Evolutionary conservation across 2,888 invertebrate species (phyloP).

Genomic region (Nebria salina): DNA sequence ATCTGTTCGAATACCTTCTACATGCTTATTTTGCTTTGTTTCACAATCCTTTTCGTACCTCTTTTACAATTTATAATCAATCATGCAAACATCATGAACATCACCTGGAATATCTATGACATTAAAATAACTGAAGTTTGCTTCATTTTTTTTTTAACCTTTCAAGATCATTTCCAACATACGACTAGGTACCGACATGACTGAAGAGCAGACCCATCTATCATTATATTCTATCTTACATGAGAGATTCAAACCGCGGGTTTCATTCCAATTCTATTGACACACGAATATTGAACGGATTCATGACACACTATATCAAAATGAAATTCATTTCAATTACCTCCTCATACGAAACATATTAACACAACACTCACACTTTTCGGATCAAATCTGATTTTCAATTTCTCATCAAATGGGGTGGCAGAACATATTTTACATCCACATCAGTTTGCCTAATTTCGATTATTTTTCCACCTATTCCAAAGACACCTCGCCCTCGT

Average conservation of each 20-base stretch:
- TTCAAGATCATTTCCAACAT: constrained; percentile 40
- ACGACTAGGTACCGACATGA: background rate
- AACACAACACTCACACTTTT: background rate
- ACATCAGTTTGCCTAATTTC: no score
- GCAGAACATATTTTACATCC: no score
- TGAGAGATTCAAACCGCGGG: background rate
- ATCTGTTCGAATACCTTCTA: no score
- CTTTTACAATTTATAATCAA: no score
- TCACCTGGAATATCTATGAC: no score
- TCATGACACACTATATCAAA: background rate
- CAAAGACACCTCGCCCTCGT: no score
- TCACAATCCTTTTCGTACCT: no score
- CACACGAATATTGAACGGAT: background rate
- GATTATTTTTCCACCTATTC: no score
- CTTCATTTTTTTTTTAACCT: no score
- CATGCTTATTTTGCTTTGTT: no score
- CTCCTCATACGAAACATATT: background rate
- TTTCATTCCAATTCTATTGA: background rate
- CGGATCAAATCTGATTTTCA: background rate
- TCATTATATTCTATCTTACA: background rate
- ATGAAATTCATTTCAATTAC: background rate
- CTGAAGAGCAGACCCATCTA: background rate
- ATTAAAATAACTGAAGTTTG: no score
- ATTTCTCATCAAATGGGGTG: background rate
- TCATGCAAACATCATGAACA: no score